phyloP scores from a whole-genome alignment of 1,140 invertebrate species.

The Onthophagus taurus region DNA sequence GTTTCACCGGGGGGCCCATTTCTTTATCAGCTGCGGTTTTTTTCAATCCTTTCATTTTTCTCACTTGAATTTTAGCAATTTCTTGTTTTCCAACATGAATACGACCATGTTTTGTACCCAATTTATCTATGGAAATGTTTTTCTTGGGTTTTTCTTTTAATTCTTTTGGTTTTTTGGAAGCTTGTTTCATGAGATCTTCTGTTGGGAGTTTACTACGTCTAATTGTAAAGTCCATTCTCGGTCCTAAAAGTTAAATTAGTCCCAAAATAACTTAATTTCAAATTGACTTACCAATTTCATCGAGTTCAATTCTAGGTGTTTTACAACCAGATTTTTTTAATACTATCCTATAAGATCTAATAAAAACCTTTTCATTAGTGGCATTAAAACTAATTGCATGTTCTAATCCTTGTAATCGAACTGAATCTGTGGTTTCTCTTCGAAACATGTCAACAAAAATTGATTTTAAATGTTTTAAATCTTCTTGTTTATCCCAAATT shows the following conservation, averaged over 20 bases:
- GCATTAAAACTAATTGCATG: slow-evolving; percentile 86
- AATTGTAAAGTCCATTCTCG: slow-evolving; percentile 79
- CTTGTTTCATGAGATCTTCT: slow-evolving; percentile 80
- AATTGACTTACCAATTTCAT: slow-evolving; percentile 66
- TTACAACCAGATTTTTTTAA: slow-evolving; percentile 86
- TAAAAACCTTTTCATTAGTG: slow-evolving; percentile 61
- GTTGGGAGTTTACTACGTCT: slow-evolving; percentile 82
- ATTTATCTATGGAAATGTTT: slow-evolving; percentile 77
- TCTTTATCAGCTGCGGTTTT: slow-evolving; percentile 63
- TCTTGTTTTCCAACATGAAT: slow-evolving; percentile 90
- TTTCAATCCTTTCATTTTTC: slow-evolving; percentile 89
- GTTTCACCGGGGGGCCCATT: slow-evolving; percentile 19
- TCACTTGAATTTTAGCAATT: slow-evolving; percentile 74
- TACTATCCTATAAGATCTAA: slow-evolving; percentile 83
- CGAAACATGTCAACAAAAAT: slow-evolving; percentile 90
- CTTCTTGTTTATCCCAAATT: slow-evolving; percentile 72
- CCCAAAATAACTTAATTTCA: too few species aligned
- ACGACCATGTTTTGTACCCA: slow-evolving; percentile 83
- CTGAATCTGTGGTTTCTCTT: slow-evolving; percentile 66
- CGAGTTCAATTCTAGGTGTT: slow-evolving; percentile 81
- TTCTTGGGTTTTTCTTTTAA: slow-evolving; percentile 79
- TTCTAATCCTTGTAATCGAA: slow-evolving; percentile 86
- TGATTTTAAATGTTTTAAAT: slow-evolving; percentile 77
- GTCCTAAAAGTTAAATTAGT: slow-evolving; percentile 56
- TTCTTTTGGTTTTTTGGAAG: slow-evolving; percentile 76